Base-by-base conservation (phyloP, 2,888 invertebrate species). In the Andrena bucephala region DNA sequence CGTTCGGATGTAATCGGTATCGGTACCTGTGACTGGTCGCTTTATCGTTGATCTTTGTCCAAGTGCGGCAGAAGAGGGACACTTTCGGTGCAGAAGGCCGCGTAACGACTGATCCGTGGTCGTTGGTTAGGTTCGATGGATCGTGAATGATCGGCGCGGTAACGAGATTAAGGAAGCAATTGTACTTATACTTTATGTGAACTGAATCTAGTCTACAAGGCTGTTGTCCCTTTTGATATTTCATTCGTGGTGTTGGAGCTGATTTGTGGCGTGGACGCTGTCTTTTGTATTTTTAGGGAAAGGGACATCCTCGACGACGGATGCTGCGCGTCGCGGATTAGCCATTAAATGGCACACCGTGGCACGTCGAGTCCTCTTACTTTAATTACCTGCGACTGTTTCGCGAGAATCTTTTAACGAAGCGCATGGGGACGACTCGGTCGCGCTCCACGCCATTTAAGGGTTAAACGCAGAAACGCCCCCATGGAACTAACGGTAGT, bases 151-250 rank as follows among this genome's bases (percentile, higher is more conserved):
- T 63, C 63, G 48, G 48, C n/a, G 31, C 24, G 24, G 27, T 36
- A 48, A 29, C 29, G 59, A 33, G 52, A 36, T 33, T 48, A 67
- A 52, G 33, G 72, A 74, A 70, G 27, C 60, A 74, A 75, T 54
- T 54, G 66, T 78, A 69, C 52, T 66, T 54, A 60, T 36, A 68
- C 33, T 73, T 42, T 74, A 67, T 77, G 60, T 68, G 73, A 88
- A 84, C 79, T 60, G 66, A 86, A 76, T 87, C 87, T 87, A 87
- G 87, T 87, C 87, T 60, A 78, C 79, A 63, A 63, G 87, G 87
- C 87, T 87, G 87, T 87, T 80, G 42, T 74, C 59, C 75, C 70
- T 63, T 54, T 52, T 83, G 74, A 75, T 63, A 67, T 70, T 81
- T 67, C 65, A 52, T 59, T 71, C 63, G 52, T 54, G 60, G 29